These are phyloP conservation scores for Brachyptera putata DNA, from an alignment of 2,888 invertebrate species.

Conservation along the genomic window DNA sequence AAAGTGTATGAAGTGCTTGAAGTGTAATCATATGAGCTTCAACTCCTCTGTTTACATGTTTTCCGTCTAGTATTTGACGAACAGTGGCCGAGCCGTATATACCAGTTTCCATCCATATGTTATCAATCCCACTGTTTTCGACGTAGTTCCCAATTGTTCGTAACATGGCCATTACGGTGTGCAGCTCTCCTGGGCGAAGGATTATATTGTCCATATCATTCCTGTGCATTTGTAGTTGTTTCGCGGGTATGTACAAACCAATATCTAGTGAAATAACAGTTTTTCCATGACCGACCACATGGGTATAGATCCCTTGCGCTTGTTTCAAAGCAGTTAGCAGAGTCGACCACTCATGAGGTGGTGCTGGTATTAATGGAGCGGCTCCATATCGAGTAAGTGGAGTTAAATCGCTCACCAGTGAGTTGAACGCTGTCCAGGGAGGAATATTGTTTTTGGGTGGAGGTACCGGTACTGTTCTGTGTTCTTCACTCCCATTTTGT, in stretches of 20 bases:
- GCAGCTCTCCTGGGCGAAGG: conserved; percentile 27
- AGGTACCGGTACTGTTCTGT: no score
- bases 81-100: background rate
- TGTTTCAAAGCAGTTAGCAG: conserved; percentile 21
- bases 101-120: conserved; percentile 8
- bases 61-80: conserved; percentile 4
- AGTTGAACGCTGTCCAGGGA: conserved; percentile 16
- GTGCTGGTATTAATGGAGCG: conserved; percentile 3
- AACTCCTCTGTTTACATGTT: background rate
- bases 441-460: no score
- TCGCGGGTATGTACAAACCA: conserved; percentile 3
- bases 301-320: conserved; percentile 16
- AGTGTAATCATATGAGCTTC: background rate
- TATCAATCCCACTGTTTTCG: conserved; percentile 8
- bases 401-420: conserved; percentile 1
- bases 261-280: conserved; percentile 7
- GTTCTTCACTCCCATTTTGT: conserved; percentile 7
- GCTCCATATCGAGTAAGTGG: background rate
- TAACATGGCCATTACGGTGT: conserved; percentile 12
- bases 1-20: background rate
- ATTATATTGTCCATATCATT: conserved; percentile 14
- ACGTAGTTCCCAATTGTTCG: conserved; percentile 1
- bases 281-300: conserved; percentile 14
- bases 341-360: conserved; percentile 17
- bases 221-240: background rate